Base-by-base conservation (phyloP, 2,888 invertebrate genomes). In the Choreutis nemorana region DNA sequence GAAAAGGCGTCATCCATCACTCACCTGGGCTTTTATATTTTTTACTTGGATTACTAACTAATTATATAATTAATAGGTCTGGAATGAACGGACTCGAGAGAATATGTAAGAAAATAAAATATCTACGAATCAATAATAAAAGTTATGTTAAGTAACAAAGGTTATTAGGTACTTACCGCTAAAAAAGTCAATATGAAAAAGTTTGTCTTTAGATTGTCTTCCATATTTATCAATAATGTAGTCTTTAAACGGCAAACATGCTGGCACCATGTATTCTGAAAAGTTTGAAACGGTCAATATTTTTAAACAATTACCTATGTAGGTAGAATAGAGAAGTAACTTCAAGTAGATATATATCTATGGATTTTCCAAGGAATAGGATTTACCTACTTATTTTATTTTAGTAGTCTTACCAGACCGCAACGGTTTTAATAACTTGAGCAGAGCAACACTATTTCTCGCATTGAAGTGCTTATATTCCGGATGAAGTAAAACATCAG, bases 401-500 rank as follows among this genome's bases (percentile, higher is more conserved):
- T n/a, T n/a, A n/a, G n/a, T n/a, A n/a, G n/a, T n/a, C n/a, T n/a
- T n/a, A n/a, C n/a, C n/a, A 0, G 73, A 73, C 16, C 51, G 56
- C 0, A 73, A 33, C 0, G 55, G 43, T 0, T 52, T 63, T 13
- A 73, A 40, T 16, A 73, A 34, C 37, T 73, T 72, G 29, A 73
- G 30, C 10, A 73, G 37, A 0, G 73, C 73, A 1, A 75, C 28
- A 34, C 72, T 72, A 37, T 56, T 52, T 14, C 42, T 47, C 0
- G 52, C 60, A 0, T 56, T 61, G 29, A 72, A 72, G 39, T 72
- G 66, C 34, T 73, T 71, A 37, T 61, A 73, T 50, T 73, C 72
- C 0, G 73, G 73, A 16, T 73, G 73, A 0, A 75, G 50, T 3
- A 75, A 48, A 2, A 75, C 73, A 21, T 75, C 73, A 0, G 71